Evolutionary conservation across 2,888 invertebrate species (phyloP).

Genomic region (Athalia circularis): DNA sequence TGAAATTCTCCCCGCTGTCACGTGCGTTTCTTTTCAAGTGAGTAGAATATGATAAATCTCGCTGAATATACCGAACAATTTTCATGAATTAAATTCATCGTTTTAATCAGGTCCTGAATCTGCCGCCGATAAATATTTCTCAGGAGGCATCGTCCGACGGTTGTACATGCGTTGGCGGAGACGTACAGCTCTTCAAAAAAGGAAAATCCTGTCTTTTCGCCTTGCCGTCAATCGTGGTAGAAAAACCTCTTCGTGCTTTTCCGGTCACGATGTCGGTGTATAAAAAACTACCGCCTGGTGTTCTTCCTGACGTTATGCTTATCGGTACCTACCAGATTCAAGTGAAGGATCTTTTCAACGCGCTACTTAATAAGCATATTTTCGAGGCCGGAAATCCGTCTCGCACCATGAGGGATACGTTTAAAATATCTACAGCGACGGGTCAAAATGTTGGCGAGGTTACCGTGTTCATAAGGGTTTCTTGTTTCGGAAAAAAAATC

Average conservation of each 20-base stretch:
- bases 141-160: conserved; percentile 75
- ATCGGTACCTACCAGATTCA: conserved; percentile 79
- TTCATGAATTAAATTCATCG: neutral
- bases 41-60: conserved; percentile 16
- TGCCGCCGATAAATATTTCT: conserved; percentile 79
- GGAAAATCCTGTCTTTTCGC: conserved; percentile 84
- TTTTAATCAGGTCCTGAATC: conserved; percentile 74
- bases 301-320: conserved; percentile 79
- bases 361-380: conserved; percentile 75
- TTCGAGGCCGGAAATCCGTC: conserved; percentile 74
- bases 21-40: conserved; percentile 79
- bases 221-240: conserved; percentile 76
- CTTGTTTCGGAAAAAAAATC: conserved; percentile 81
- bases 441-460: conserved; percentile 78
- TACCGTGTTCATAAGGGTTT: conserved; percentile 79
- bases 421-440: conserved; percentile 76
- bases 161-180: conserved; percentile 72
- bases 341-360: conserved; percentile 78
- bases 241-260: conserved; percentile 76
- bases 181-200: conserved; percentile 77
- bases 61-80: neutral
- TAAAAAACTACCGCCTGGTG: conserved; percentile 79
- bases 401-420: conserved; percentile 79
- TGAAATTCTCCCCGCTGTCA: conserved; percentile 71
- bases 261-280: conserved; percentile 78